Evolutionary conservation across 2,888 invertebrate species (phyloP).

Genomic region (Drosophila leonis): DNA sequence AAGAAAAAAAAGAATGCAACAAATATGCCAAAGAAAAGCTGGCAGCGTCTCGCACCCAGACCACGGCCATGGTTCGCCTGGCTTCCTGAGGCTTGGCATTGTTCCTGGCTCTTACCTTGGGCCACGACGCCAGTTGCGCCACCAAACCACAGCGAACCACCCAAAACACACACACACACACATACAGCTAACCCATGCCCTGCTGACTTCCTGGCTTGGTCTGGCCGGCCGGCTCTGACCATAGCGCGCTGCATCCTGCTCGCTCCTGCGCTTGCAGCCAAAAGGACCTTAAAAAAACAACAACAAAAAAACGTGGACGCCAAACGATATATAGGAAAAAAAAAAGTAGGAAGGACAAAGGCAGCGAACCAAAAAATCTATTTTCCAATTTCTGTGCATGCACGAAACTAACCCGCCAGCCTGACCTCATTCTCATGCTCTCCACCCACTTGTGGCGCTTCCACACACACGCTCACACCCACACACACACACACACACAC

Average conservation of each 20-base stretch:
- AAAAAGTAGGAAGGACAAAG: constrained; percentile 61
- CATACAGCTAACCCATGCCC: constrained; percentile 6
- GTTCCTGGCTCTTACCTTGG: constrained; percentile 59
- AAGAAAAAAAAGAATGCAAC: constrained; percentile 49
- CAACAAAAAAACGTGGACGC: constrained; percentile 23
- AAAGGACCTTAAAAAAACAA: constrained; percentile 29
- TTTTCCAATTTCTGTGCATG: constrained; percentile 81
- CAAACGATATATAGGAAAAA: constrained; percentile 32
- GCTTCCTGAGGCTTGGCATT: constrained; percentile 49
- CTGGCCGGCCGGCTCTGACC: constrained; percentile 34
- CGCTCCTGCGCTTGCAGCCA: constrained; percentile 30
- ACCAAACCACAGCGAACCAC: constrained; percentile 18
- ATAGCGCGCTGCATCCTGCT: constrained; percentile 38
- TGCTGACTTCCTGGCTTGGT: constrained; percentile 13
- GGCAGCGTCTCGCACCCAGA: constrained; percentile 53
- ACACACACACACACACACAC: constrained; percentile 7
- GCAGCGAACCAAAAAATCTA: constrained; percentile 81
- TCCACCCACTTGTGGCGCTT: constrained; percentile 81
- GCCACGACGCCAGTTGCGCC: constrained; percentile 38
- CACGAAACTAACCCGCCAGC: constrained; percentile 59
- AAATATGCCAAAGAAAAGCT: constrained; percentile 59
- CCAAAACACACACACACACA: constrained; percentile 6
- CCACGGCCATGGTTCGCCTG: constrained; percentile 13
- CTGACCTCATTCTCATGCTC: constrained; percentile 37
- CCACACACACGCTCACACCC: constrained; percentile 29